Percentiles rank a stretch among this genome's conserved stretches.
These are phyloP conservation scores for Apostichopus parvimensis DNA, from an alignment of 35 echinoderm and acorn worm species.

Conservation along the genomic window DNA sequence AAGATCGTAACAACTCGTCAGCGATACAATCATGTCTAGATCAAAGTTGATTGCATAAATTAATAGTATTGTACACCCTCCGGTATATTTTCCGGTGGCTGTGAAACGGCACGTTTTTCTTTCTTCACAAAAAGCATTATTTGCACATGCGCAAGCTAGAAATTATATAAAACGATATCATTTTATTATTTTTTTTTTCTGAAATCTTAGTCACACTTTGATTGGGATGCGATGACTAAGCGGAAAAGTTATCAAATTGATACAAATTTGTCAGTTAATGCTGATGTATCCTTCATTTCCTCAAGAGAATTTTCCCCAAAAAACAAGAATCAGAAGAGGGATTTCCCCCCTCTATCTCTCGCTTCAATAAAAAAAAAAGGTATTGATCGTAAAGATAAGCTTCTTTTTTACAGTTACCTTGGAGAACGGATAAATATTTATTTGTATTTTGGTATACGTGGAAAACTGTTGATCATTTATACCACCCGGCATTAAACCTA, in stretches of 20 bases:
- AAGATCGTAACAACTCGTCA: not conserved
- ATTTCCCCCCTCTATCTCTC: too few relatives aligned
- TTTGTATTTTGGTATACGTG: too few relatives aligned
- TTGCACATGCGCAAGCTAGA: not conserved
- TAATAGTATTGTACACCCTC: conserved; percentile 33
- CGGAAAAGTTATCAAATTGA: conserved; percentile 3
- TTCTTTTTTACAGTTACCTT: too few relatives aligned
- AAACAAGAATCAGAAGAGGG: too few relatives aligned
- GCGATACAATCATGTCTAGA: conserved; percentile 35
- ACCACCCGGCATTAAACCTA: too few relatives aligned
- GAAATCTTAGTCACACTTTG: not conserved
- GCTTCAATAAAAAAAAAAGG: too few relatives aligned
- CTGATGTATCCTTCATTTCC: not conserved
- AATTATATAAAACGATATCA: not conserved
- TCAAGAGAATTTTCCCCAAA: too few relatives aligned
- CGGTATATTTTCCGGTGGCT: conserved; percentile 15
- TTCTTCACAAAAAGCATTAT: not conserved
- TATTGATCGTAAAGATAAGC: too few relatives aligned
- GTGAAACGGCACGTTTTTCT: not conserved
- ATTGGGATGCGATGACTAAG: not conserved
- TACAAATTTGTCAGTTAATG: conserved; percentile 14
- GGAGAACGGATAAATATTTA: too few relatives aligned
- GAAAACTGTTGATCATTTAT: too few relatives aligned
- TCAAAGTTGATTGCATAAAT: conserved; percentile 53
- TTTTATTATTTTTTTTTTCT: not conserved